These are phyloP conservation scores for Ctenomys sociabilis DNA, from an alignment of 2,113 vertebrate genomes.

Conservation along the genomic window DNA sequence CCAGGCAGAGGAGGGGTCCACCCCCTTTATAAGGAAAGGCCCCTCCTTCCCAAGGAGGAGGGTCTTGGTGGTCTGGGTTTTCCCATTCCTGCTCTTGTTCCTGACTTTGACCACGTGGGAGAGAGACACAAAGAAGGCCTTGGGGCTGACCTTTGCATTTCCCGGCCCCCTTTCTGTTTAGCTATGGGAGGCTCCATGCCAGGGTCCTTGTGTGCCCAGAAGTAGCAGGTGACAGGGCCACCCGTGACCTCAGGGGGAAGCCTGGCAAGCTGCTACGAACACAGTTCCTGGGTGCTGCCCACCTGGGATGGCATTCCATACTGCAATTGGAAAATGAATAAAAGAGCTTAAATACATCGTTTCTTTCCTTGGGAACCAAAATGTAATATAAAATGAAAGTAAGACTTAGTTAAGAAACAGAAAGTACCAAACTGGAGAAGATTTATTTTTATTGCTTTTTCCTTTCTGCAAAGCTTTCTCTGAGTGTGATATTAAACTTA, in stretches of 20 bases:
- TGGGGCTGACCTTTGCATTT: background rate
- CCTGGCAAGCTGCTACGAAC: background rate
- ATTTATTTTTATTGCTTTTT: background rate
- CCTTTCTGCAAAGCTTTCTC: background rate
- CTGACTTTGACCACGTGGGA: background rate
- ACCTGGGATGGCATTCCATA: background rate
- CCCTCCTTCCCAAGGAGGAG: background rate
- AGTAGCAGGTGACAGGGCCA: background rate
- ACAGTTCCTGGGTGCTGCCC: background rate
- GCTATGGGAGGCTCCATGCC: background rate
- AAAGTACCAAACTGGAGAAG: background rate
- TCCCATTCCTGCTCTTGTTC: background rate
- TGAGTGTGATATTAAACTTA: background rate
- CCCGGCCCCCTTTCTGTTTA: fast-evolving
- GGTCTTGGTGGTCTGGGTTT: background rate
- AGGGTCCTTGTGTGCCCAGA: background rate
- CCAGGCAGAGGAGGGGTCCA: background rate
- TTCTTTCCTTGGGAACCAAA: background rate
- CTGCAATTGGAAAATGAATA: background rate
- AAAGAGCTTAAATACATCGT: background rate
- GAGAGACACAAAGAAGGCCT: background rate
- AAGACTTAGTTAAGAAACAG: background rate
- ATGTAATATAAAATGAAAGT: background rate
- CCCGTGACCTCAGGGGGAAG: background rate
- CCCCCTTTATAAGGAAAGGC: background rate